Evolutionary conservation across 2,113 vertebrate species (phyloP).

Genomic region (Typhlomys cinereus): DNA sequence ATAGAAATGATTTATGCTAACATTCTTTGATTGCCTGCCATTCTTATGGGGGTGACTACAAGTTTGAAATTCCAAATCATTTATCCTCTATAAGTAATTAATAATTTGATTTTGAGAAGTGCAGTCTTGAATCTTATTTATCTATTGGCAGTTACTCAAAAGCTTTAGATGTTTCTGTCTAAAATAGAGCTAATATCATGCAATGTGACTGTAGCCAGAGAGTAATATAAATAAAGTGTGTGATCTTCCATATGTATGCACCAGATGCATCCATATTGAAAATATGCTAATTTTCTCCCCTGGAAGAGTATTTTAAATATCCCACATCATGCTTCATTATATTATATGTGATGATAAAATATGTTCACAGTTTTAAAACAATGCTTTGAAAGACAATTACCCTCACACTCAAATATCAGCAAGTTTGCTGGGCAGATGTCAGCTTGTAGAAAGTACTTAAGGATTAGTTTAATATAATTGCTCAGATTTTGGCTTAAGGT

Average conservation of each 20-base stretch:
- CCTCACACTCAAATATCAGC: conserved; percentile 63
- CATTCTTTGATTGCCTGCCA: background rate
- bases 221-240: conserved; percentile 24
- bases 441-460: conserved; percentile 57
- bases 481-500: conserved; percentile 55
- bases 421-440: conserved; percentile 66
- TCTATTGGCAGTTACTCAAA: conserved; percentile 23
- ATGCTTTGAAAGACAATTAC: conserved; percentile 72
- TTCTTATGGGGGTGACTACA: background rate
- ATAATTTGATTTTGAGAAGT: background rate
- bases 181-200: conserved; percentile 24
- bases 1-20: too few relatives aligned
- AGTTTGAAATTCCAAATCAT: background rate
- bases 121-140: conserved; percentile 2
- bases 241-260: background rate
- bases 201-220: conserved; percentile 6
- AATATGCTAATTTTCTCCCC: conserved; percentile 34
- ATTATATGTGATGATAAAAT: conserved; percentile 51
- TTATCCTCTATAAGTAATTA: background rate
- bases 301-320: conserved; percentile 49
- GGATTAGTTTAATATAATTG: conserved; percentile 73
- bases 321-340: conserved; percentile 44
- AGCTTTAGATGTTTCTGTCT: conserved; percentile 29
- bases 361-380: conserved; percentile 58
- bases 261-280: conserved; percentile 42